phyloP scores from a whole-genome alignment of 2,797 vertebrate species.

The Sebastes wilsoni region DNA sequence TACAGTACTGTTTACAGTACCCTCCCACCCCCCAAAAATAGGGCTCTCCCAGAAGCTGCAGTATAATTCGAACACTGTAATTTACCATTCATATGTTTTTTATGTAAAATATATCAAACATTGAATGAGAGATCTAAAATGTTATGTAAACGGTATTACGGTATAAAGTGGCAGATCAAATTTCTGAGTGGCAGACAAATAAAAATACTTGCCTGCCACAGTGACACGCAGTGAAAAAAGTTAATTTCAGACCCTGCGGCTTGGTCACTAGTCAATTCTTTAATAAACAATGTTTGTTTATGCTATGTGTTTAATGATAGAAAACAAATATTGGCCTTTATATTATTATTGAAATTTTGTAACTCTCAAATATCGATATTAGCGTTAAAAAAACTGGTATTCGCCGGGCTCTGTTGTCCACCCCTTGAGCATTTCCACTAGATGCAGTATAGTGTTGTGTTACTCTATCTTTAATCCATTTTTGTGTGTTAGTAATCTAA shows the following conservation, averaged over 20 bases:
- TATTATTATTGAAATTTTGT: not conserved
- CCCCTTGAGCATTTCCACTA: not conserved
- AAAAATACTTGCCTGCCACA: too few species aligned
- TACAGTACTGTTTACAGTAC: too few species aligned
- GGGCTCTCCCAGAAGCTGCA: too few species aligned
- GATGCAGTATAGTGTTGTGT: not conserved
- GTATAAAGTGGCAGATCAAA: too few species aligned
- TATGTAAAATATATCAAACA: too few species aligned
- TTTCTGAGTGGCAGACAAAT: too few species aligned
- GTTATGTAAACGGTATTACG: too few species aligned
- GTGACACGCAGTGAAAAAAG: too few species aligned
- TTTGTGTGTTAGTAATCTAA: not conserved
- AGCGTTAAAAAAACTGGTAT: not conserved
- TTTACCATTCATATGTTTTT: too few species aligned
- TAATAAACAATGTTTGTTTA: not conserved
- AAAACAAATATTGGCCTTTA: not conserved
- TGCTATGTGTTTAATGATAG: not conserved
- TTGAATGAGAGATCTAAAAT: too few species aligned
- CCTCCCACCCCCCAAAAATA: too few species aligned
- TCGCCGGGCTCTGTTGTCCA: not conserved
- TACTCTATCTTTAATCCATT: not conserved
- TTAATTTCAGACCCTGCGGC: not conserved
- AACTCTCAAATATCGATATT: not conserved
- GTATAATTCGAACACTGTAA: too few species aligned
- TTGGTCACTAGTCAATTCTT: not conserved